phyloP scores from a whole-genome alignment of 92 coral and sea anemone species.

The Nematostella vectensis region DNA sequence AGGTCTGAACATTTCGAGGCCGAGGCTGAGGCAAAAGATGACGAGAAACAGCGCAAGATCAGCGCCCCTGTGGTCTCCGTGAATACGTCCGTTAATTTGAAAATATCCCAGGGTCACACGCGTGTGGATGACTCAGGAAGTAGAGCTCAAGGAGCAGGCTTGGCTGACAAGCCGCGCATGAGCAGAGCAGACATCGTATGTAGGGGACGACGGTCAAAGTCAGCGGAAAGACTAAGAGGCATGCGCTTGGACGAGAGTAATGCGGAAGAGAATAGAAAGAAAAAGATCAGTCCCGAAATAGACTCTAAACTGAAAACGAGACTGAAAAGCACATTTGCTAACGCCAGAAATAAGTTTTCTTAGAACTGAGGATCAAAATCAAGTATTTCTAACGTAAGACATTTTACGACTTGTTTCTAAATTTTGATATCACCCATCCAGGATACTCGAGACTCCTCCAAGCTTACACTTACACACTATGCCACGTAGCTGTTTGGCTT shows the following conservation, averaged over 20 bases:
- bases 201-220: slow-evolving; percentile 3
- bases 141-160: background rate
- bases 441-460: no score
- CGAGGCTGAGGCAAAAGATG: background rate
- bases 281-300: background rate
- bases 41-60: background rate
- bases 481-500: no score
- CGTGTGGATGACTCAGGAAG: slow-evolving; percentile 4
- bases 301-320: background rate
- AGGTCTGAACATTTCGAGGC: slow-evolving; percentile 1
- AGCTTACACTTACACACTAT: no score
- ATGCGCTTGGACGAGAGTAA: background rate
- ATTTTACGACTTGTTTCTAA: no score
- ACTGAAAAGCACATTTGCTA: slow-evolving; percentile 1
- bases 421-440: no score
- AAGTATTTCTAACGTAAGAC: no score
- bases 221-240: background rate
- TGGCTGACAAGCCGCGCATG: background rate
- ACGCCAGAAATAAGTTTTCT: slow-evolving; percentile 1
- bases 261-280: background rate
- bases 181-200: background rate
- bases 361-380: no score
- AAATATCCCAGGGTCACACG: slow-evolving; percentile 4
- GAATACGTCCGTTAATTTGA: slow-evolving; percentile 11
- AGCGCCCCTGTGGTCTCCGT: slow-evolving; percentile 5